Percentiles rank a stretch among this genome's conserved stretches.
Conservation (phyloP, 2,888 invertebrate genomes). For the Acrocera orbiculus region DNA sequence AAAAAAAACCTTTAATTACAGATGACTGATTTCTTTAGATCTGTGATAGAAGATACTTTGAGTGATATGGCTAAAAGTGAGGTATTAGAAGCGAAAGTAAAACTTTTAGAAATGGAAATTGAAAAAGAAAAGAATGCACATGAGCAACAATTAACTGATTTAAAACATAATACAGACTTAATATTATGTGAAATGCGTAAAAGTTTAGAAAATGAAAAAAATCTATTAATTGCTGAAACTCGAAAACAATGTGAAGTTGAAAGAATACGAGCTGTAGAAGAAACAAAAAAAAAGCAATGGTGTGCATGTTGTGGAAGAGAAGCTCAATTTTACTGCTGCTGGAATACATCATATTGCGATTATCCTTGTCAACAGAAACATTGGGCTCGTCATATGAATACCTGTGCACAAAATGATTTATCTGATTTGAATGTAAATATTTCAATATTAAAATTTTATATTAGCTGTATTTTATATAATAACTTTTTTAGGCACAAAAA, state of each 20-base stretch:
- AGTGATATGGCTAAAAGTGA: conserved; percentile 40
- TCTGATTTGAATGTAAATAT: conserved; percentile 8
- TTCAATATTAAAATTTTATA: neutral
- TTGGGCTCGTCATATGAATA: conserved; percentile 53
- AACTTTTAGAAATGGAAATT: conserved; percentile 45
- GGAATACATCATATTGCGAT: conserved; percentile 91
- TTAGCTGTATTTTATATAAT: neutral
- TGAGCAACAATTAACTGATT: conserved; percentile 51
- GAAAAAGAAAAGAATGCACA: conserved; percentile 55
- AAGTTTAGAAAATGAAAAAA: conserved; percentile 51
- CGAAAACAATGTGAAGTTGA: conserved; percentile 50
- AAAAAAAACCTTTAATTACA: conserved; percentile 26
- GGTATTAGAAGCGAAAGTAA: conserved; percentile 38
- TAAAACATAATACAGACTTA: conserved; percentile 47
- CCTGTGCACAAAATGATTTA: conserved; percentile 19
- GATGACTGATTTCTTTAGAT: conserved; percentile 52
- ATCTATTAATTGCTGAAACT: conserved; percentile 44
- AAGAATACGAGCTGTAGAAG: conserved; percentile 46
- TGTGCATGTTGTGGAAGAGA: conserved; percentile 76
- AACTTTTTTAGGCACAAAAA: conserved; percentile 7
- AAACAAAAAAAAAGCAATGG: conserved; percentile 81
- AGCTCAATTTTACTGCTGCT: conserved; percentile 86
- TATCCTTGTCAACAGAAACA: conserved; percentile 74
- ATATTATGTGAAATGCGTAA: conserved; percentile 50
- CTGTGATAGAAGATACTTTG: conserved; percentile 47